These are phyloP conservation scores for Pedicia rivosa DNA, from an alignment of 2,888 invertebrate genomes.

Conservation along the genomic window DNA sequence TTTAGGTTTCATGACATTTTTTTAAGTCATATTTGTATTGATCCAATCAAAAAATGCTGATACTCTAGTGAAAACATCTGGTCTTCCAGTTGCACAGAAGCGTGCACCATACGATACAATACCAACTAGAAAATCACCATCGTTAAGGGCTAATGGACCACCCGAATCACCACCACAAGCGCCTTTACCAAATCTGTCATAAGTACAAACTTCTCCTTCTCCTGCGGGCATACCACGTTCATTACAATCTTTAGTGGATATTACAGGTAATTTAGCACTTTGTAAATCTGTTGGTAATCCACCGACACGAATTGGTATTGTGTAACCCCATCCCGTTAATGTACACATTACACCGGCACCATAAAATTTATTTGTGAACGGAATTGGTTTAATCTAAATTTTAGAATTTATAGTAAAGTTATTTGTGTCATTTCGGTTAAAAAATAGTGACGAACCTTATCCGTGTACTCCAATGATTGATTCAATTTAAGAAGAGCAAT, in stretches of 20 bases:
- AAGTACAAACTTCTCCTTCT: conserved; percentile 5
- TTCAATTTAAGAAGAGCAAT: background rate
- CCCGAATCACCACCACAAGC: conserved; percentile 9
- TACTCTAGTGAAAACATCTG: conserved; percentile 8
- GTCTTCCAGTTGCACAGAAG: conserved; percentile 6
- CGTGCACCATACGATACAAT: conserved; percentile 7
- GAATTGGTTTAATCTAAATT: background rate
- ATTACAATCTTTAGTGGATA: background rate
- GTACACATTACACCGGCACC: background rate
- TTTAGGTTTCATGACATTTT: no score
- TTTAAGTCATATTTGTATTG: conserved; percentile 1
- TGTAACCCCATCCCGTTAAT: conserved; percentile 1
- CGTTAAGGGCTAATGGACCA: conserved; percentile 6
- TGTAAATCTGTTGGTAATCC: background rate
- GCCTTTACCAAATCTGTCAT: conserved; percentile 3
- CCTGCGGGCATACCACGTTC: background rate
- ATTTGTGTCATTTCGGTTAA: no score
- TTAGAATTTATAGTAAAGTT: no score
- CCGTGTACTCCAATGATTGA: background rate
- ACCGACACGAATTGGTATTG: conserved; percentile 1
- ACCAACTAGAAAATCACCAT: conserved; percentile 5
- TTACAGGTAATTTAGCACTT: background rate
- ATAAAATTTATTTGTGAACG: background rate
- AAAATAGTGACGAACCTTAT: no score
- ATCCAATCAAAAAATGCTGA: conserved; percentile 8